These are phyloP conservation scores for Portevinia maculata DNA, from an alignment of 2,888 invertebrate species.

Conservation along the genomic window DNA sequence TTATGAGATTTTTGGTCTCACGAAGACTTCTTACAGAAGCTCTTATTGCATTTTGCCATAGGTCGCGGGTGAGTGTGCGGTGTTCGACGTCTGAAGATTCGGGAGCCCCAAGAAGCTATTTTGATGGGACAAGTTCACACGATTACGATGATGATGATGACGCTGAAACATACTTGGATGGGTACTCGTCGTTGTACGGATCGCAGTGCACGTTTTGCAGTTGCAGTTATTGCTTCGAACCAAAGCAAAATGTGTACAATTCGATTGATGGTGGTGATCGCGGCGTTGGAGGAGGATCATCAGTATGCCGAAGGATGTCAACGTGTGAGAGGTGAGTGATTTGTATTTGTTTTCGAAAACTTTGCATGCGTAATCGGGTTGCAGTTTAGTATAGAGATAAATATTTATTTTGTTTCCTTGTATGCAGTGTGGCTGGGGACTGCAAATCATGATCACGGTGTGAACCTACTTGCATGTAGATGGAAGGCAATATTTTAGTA, in stretches of 20 bases:
- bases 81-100: constrained; percentile 75
- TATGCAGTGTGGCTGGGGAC: neutral
- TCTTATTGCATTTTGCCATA: constrained; percentile 65
- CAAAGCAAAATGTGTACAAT: constrained; percentile 82
- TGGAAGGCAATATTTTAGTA: too few relatives aligned
- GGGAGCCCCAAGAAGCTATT: constrained; percentile 75
- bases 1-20: constrained; percentile 41
- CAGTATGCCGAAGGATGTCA: constrained; percentile 75
- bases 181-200: constrained; percentile 83
- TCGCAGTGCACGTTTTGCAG: constrained; percentile 86
- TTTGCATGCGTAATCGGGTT: neutral
- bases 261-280: constrained; percentile 76
- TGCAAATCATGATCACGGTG: too few relatives aligned
- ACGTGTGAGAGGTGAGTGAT: constrained; percentile 79
- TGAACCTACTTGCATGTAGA: too few relatives aligned
- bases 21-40: constrained; percentile 51
- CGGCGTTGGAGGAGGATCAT: constrained; percentile 6
- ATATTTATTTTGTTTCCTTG: neutral
- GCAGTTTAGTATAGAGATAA: neutral
- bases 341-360: constrained; percentile 5
- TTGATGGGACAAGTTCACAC: constrained; percentile 74
- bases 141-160: constrained; percentile 70
- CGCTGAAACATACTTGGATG: constrained; percentile 74
- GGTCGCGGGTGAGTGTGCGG: constrained; percentile 76
- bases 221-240: constrained; percentile 85